Conservation (phyloP, 2,888 invertebrate species). For the Epirrita christyi region DNA sequence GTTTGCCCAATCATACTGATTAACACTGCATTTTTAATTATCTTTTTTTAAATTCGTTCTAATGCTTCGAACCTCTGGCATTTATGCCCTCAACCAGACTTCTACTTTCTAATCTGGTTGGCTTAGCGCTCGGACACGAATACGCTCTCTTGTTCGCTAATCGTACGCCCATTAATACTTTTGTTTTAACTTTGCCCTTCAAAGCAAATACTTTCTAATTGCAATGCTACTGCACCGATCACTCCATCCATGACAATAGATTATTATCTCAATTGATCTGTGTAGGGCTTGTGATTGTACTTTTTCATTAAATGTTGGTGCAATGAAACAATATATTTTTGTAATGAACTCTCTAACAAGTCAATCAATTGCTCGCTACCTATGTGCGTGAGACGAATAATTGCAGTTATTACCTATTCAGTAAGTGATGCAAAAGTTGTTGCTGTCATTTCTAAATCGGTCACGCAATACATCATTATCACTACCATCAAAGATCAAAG, state of each 20-base stretch:
- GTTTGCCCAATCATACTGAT: constrained; percentile 33
- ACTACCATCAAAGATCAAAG: constrained; percentile 60
- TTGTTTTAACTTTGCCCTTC: constrained; percentile 70
- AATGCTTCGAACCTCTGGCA: constrained; percentile 43
- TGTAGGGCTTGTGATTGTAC: background rate
- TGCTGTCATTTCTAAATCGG: constrained; percentile 49
- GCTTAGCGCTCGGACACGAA: constrained; percentile 67
- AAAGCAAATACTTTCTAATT: constrained; percentile 68
- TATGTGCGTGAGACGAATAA: constrained; percentile 5
- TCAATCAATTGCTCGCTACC: background rate
- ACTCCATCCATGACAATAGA: constrained; percentile 15
- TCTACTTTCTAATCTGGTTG: constrained; percentile 77
- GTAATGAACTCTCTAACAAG: background rate
- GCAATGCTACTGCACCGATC: constrained; percentile 47
- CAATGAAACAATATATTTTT: constrained; percentile 5
- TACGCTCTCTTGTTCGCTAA: constrained; percentile 67
- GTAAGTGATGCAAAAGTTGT: constrained; percentile 25
- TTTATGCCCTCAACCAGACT: constrained; percentile 58
- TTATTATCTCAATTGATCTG: background rate
- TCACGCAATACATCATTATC: constrained; percentile 48
- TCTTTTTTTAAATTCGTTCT: constrained; percentile 15
- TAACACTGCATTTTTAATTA: constrained; percentile 26
- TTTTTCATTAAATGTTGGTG: background rate
- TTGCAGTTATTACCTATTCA: constrained; percentile 16
- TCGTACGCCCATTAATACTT: constrained; percentile 64